Evolutionary conservation across 2,888 invertebrate species (phyloP), one percentile per base, ranked within the genome.

Genomic region (Notodonta dromedarius): DNA sequence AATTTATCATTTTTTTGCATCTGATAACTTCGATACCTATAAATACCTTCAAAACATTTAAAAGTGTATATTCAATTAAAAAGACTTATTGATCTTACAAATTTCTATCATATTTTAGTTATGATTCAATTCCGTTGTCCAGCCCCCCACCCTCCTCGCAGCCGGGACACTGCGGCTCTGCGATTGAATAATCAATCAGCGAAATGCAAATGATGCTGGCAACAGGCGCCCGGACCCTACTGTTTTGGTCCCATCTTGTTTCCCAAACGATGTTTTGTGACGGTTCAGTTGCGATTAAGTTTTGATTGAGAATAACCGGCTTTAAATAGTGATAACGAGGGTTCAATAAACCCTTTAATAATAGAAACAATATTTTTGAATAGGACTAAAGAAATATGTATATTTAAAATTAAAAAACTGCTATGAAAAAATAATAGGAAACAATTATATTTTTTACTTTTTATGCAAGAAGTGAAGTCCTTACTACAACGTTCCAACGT

Each of bases 161-260:
- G 63, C 8, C 56, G 61, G 63, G 63, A 61, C 12, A 78, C 79
- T 81, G 85, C 77, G 79, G 79, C 80, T 76, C 86, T 82, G 84
- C 86, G 81, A 90, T 89, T 91, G 92, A 90, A 92, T 91, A 92
- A 92, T 92, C 91, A 91, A 91, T 92, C 89, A 87, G 86, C 78
- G 79, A 82, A 83, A 92, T 91, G 91, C 88, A 90, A 92, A 91
- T 91, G 82, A 77, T 74, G 67, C 69, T 82, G 86, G 88, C 89
- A 89, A 89, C 90, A 89, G 90, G 88, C 88, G 88, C 88, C 64
- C 71, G 63, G 73, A 67, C 74, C 68, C 71, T 74, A 78, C 75
- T 81, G 80, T 80, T 76, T 79, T 72, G 68, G 71, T 32, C 60
- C 60, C 62, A 65, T 63, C 65, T 62, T 61, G 56, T 52, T 46